Percentiles rank a stretch among this genome's conserved stretches.
Conservation (phyloP, 2,797 vertebrate genomes). For the Chaetodon trifasciatus region DNA sequence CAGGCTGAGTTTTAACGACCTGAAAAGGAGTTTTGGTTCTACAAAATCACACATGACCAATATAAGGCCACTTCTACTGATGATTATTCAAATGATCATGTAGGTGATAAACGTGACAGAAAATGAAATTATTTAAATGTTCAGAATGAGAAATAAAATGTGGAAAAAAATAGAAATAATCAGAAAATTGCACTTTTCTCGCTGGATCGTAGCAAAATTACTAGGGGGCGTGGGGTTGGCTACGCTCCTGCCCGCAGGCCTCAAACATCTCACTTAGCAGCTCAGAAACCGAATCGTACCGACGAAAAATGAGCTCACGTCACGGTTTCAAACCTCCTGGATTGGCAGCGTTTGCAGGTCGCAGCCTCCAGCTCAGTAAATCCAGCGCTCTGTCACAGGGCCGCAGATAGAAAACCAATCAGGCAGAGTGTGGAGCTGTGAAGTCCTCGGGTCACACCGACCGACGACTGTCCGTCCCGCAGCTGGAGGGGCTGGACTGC, state of each 20-base stretch:
- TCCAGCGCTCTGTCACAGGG: slow-evolving; percentile 20
- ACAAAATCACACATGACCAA: neutral
- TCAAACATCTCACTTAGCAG: slow-evolving; percentile 40
- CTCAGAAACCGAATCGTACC: slow-evolving; percentile 16
- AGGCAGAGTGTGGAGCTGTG: slow-evolving; percentile 34
- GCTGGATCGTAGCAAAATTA: neutral
- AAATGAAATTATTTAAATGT: neutral
- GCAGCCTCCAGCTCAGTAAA: slow-evolving; percentile 32
- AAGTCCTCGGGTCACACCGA: slow-evolving; percentile 33
- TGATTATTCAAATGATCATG: too few relatives aligned
- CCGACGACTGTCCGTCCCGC: slow-evolving; percentile 22
- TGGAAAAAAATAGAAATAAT: neutral
- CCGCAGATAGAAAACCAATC: slow-evolving; percentile 56
- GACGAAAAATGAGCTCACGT: slow-evolving; percentile 28
- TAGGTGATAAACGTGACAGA: neutral
- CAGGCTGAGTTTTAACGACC: neutral
- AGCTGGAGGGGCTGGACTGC: neutral
- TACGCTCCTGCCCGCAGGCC: neutral
- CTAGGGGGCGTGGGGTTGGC: neutral
- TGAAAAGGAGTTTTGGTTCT: neutral
- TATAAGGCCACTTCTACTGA: too few relatives aligned
- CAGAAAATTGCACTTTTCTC: neutral
- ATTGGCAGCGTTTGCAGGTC: slow-evolving; percentile 15
- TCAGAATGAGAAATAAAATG: neutral
- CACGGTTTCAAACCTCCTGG: slow-evolving; percentile 20